Percentiles rank a stretch among this genome's conserved stretches.
phyloP scores from a whole-genome alignment of 2,797 vertebrate species.

The Xyrichtys novacula region DNA sequence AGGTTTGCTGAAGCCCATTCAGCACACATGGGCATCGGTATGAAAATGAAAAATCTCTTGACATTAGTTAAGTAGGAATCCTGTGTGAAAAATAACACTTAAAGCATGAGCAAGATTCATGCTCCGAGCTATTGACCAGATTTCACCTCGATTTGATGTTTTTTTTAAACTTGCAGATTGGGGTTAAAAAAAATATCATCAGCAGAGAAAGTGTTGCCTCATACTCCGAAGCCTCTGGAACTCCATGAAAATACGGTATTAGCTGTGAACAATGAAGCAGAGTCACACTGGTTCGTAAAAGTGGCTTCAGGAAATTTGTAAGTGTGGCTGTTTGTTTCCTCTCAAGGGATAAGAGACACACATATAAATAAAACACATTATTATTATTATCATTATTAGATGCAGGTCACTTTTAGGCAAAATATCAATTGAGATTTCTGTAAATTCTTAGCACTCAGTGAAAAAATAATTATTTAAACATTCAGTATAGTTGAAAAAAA shows the following conservation, averaged over 20 bases:
- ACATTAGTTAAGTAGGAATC: conserved; percentile 56
- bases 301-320: background rate
- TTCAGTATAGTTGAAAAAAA: too few relatives aligned
- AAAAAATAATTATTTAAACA: too few relatives aligned
- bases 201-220: conserved; percentile 31
- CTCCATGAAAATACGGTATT: background rate
- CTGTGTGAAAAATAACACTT: conserved; percentile 38
- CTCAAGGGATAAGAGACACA: too few relatives aligned
- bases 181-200: conserved; percentile 50
- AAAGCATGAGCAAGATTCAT: conserved; percentile 34
- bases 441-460: too few relatives aligned
- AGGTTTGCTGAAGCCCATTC: conserved; percentile 63
- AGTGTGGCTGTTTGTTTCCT: background rate
- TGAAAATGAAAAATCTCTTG: conserved; percentile 57
- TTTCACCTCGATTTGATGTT: conserved; percentile 51
- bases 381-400: too few relatives aligned
- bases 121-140: conserved; percentile 45
- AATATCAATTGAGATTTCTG: background rate
- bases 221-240: conserved; percentile 14
- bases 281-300: conserved; percentile 1
- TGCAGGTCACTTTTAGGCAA: too few relatives aligned
- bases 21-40: conserved; percentile 45
- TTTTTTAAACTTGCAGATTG: conserved; percentile 57
- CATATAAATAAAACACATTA: too few relatives aligned
- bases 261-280: background rate